Conservation (phyloP, 2,797 vertebrate species). For the Xiphorhynchus erythropygius region DNA sequence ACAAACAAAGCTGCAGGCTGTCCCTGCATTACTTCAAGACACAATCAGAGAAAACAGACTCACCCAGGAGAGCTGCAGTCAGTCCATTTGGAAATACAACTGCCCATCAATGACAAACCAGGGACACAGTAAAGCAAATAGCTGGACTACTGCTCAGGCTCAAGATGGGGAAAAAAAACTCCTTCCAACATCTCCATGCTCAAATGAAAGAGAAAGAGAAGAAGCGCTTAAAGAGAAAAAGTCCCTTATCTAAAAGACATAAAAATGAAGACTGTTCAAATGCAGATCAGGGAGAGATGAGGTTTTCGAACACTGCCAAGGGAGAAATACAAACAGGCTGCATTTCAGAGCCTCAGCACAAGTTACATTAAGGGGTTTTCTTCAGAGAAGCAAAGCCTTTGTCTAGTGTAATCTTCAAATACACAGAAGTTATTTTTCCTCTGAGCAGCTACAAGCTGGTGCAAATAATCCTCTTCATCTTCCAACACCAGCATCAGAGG, state of each 20-base stretch:
- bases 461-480: conserved; percentile 58
- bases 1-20: neutral
- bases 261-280: conserved; percentile 38
- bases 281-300: conserved; percentile 38
- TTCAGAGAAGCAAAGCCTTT: neutral
- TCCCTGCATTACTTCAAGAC: neutral
- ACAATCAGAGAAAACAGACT: neutral
- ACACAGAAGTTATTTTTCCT: conserved; percentile 38
- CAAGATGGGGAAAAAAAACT: neutral
- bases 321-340: conserved; percentile 13
- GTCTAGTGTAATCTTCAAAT: conserved; percentile 42
- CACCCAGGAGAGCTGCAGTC: neutral
- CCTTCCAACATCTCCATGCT: neutral
- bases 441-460: conserved; percentile 44
- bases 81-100: neutral
- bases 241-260: neutral
- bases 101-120: conserved; percentile 9
- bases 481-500: conserved; percentile 48
- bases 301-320: conserved; percentile 4
- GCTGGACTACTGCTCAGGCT: neutral
- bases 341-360: conserved; percentile 14
- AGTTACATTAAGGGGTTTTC: conserved; percentile 45
- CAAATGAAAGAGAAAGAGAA: neutral
- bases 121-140: neutral
- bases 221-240: neutral